Evolutionary conservation across 2,888 invertebrate species (phyloP), one percentile per base, ranked within the genome.

Genomic region (Odontothrips loti): DNA sequence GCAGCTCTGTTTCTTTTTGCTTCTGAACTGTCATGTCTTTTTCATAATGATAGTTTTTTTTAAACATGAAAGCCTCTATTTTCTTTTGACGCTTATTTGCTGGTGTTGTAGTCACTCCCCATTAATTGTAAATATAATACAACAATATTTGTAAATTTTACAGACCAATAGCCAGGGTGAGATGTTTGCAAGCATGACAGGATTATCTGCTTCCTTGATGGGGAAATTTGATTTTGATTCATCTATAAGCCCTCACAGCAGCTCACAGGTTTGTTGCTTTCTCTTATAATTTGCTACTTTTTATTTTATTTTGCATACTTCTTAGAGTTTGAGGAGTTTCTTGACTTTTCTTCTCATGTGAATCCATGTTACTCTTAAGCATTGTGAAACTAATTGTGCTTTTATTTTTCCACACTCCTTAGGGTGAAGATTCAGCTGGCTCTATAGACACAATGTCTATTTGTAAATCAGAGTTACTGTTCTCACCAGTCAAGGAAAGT

Each of bases 401-500:
- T 80, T 48, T 43, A 3, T 63, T 34, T 79, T 79, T 17, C 11
- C n/a, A 47, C 9, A 75, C 17, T 80, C 83, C 85, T 48, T 88
- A 93, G 90, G 93, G 92, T 85, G 94, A 94, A 89, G 94, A 95
- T 86, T 92, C 91, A 34, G 92, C 92, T 84, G 93, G 92, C 86
- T 93, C 93, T 80, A 91, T 91, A 85, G 93, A 92, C 86, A 75
- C 68, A 12, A 95, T 95, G 92, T 96, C 95, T 83, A 94, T 96
- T 87, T 96, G 96, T 90, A 96, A 96, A 89, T 96, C 96, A 83
- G 96, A 96, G 87, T 90, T 96, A 84, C 90, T 96, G 82, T 96
- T 96, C 89, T 96, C 96, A 83, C 96, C 96, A 43, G 93, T 96
- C 82, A 94, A 94, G 88, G 96, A 96, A 88, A 92, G 91, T 84